Evolutionary conservation across 2,888 invertebrate genomes (phyloP).

Genomic region (Fragum sueziense): DNA sequence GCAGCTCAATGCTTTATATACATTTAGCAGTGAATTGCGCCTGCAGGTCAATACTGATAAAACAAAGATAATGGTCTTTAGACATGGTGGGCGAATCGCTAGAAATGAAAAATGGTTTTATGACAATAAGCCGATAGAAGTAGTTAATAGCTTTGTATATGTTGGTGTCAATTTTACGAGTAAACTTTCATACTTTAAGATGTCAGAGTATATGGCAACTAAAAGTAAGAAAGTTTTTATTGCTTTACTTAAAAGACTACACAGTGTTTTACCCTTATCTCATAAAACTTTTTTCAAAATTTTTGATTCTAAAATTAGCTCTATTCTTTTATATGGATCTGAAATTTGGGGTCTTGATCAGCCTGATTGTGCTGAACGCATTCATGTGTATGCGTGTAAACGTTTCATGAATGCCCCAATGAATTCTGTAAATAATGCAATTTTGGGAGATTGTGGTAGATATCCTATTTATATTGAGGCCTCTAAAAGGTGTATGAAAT

Average conservation of each 20-base stretch:
- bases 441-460: conserved; percentile 37
- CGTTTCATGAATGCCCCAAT: conserved; percentile 3
- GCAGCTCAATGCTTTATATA: conserved; percentile 32
- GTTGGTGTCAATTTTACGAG: conserved; percentile 32
- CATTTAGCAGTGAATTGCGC: conserved; percentile 36
- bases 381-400: conserved; percentile 39
- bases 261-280: conserved; percentile 14
- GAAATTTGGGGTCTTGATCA: conserved; percentile 42
- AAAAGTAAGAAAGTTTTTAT: conserved; percentile 29
- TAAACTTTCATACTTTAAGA: conserved; percentile 33
- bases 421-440: not conserved
- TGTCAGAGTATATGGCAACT: conserved; percentile 16
- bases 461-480: conserved; percentile 24
- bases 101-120: conserved; percentile 40
- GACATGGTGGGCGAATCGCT: conserved; percentile 37
- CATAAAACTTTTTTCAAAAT: conserved; percentile 32
- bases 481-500: conserved; percentile 31
- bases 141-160: conserved; percentile 35
- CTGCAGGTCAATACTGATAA: conserved; percentile 39
- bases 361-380: conserved; percentile 22
- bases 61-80: conserved; percentile 42
- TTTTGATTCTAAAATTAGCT: conserved; percentile 39
- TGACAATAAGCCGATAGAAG: conserved; percentile 18
- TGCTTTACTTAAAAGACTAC: conserved; percentile 1
- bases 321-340: conserved; percentile 32